Percentiles rank a stretch among this genome's conserved stretches.
phyloP scores from a whole-genome alignment of 2,113 vertebrate species.

The Ploceus nigricollis region DNA sequence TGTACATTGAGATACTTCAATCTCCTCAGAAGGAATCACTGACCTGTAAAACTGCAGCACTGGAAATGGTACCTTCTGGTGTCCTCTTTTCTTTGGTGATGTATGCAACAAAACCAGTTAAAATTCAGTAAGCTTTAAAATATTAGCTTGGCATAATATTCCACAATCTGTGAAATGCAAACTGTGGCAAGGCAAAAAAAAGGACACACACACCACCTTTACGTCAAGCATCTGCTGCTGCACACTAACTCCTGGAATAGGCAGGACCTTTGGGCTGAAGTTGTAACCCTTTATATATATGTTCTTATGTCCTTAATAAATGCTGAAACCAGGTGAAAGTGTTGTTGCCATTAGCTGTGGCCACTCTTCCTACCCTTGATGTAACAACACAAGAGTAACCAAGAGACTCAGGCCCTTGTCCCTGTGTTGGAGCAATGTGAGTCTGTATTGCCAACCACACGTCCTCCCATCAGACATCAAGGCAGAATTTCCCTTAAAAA shows the following conservation, averaged over 20 bases:
- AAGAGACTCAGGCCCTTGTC: neutral
- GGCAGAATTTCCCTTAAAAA: neutral
- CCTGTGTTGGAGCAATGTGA: neutral
- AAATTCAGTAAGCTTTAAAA: neutral
- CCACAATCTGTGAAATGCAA: neutral
- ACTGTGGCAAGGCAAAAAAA: neutral
- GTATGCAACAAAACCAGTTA: neutral
- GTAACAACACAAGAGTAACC: neutral
- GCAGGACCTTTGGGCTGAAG: neutral
- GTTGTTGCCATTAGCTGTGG: neutral
- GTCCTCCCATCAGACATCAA: rapidly evolving
- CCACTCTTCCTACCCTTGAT: neutral
- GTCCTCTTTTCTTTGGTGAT: neutral
- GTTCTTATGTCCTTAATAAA: neutral
- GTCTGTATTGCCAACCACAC: neutral
- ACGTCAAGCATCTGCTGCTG: neutral
- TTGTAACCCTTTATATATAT: neutral
- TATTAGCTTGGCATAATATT: neutral
- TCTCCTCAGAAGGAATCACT: neutral
- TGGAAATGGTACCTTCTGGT: neutral
- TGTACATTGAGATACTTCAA: neutral
- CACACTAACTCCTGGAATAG: neutral
- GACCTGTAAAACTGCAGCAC: constrained; percentile 12
- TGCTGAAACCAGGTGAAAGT: neutral
- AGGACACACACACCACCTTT: neutral